A percentile compares a stretch with the other conserved stretches of the same genome.
Evolutionary conservation across 2,797 vertebrate species (phyloP).

Genomic region (Sebastes minor): DNA sequence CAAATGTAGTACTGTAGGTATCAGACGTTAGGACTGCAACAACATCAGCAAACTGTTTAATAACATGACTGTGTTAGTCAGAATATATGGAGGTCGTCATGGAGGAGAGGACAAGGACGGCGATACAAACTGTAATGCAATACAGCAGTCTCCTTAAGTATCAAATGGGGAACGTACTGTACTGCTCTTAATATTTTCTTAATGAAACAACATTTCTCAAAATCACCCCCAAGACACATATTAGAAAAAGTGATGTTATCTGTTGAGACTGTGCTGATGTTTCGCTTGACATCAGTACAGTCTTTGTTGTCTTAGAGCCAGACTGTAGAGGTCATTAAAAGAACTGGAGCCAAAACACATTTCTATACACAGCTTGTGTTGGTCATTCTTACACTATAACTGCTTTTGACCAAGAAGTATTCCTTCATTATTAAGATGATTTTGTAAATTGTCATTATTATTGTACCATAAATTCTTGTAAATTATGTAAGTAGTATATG

Average conservation of each 20-base stretch:
- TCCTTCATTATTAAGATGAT: neutral
- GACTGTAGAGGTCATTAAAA: neutral
- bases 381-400: neutral
- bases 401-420: neutral
- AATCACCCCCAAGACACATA: neutral
- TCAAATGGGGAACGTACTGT: neutral
- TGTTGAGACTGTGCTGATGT: neutral
- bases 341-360: neutral
- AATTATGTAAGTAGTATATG: neutral
- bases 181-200: neutral
- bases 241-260: neutral
- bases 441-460: neutral
- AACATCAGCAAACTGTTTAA: slow-evolving; percentile 7
- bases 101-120: neutral
- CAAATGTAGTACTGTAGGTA: neutral
- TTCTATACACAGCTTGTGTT: neutral
- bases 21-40: neutral
- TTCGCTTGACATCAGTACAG: neutral
- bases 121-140: neutral
- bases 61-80: neutral
- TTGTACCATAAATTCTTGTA: neutral
- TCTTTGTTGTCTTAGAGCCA: neutral
- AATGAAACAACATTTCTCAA: neutral
- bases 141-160: neutral
- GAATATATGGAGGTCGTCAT: neutral